Base-by-base conservation (phyloP, 2,113 vertebrate genomes). In the Tragelaphus buxtoni region DNA sequence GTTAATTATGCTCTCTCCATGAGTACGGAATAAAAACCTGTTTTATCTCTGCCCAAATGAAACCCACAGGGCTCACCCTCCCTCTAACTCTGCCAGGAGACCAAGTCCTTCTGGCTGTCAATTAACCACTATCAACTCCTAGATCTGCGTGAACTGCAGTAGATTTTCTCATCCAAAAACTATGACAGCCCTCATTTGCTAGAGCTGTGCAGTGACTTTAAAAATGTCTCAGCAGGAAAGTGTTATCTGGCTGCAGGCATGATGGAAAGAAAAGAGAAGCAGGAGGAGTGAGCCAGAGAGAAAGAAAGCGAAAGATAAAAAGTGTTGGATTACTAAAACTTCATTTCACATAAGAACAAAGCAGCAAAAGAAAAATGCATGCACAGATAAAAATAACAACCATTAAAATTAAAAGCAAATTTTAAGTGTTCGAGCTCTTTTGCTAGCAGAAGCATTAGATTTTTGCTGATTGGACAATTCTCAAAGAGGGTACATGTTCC, bases 1-100 rank as follows among this genome's bases (percentile, higher is more conserved):
- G 98, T 99, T 99, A 99, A 99, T 99, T 99, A 98, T 97, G 90
- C 97, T 98, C 97, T 99, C 98, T 98, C 98, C 96, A 95, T 97
- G 98, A 98, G 94, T 96, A 97, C 97, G 96, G 98, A 98, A 98
- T 98, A 98, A 99, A 99, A 99, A 98, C 96, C 97, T 96, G 98
- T 98, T 99, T 99, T 98, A 98, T 98, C 98, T 98, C 97, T 90
- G 98, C 98, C 97, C 98, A 99, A 96, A 98, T 98, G 98, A 98
- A 98, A 98, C 97, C 98, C 98, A 98, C 97, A 92, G 98, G 98
- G 97, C 97, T 98, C 97, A 81, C 98, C 96, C 98, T 98, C 98
- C 98, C 94, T 98, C 97, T 92, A 88, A 97, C 97, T 98, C 97
- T 98, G 98, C 97, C 98, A 98, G 97, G 97, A 98, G 98, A 98